These are phyloP conservation scores for Acleris holmiana DNA, from an alignment of 2,888 invertebrate genomes.

Conservation along the genomic window DNA sequence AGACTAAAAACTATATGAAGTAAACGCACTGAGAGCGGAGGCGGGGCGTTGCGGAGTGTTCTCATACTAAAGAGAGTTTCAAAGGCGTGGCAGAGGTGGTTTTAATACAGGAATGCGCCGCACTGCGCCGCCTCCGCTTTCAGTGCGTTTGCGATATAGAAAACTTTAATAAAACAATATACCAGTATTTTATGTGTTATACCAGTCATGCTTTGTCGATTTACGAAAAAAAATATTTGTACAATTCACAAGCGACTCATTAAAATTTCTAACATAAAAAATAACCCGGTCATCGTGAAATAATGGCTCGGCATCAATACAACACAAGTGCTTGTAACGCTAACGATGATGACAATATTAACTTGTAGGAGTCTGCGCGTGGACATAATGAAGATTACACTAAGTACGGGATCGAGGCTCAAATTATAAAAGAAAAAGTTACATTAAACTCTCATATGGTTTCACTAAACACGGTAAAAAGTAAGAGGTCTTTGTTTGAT, in stretches of 20 bases:
- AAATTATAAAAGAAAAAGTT: background rate
- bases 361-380: constrained; percentile 12
- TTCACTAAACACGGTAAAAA: background rate
- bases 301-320: constrained; percentile 9
- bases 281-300: constrained; percentile 23
- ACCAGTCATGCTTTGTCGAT: too few relatives aligned
- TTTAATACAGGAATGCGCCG: too few relatives aligned
- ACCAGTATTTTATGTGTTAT: too few relatives aligned
- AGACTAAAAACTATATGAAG: too few relatives aligned
- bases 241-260: background rate
- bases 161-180: too few relatives aligned
- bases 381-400: constrained; percentile 21
- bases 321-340: constrained; percentile 1
- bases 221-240: background rate
- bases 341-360: constrained; percentile 33
- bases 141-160: too few relatives aligned
- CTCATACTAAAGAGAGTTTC: too few relatives aligned
- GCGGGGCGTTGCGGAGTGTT: too few relatives aligned
- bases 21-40: too few relatives aligned
- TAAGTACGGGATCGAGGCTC: constrained; percentile 18
- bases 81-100: too few relatives aligned
- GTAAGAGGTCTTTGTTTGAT: too few relatives aligned
- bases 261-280: background rate
- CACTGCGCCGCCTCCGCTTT: too few relatives aligned
- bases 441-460: background rate